These are phyloP conservation scores for Aurelia coerulea DNA, from an alignment of 30 jellyfish, hydroid and myxozoan genomes.

Conservation along the genomic window DNA sequence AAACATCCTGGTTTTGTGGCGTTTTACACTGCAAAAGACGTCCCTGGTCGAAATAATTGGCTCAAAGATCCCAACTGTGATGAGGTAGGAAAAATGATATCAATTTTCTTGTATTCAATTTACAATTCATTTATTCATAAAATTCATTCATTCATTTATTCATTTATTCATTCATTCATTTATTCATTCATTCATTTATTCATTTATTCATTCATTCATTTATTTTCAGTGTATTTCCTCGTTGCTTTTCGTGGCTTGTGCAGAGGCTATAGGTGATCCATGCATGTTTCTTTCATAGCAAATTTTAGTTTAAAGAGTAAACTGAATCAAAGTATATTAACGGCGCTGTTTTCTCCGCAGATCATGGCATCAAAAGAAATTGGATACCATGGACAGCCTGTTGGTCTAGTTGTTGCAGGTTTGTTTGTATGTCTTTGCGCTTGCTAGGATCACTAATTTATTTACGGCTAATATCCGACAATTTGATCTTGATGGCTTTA, in stretches of 20 bases:
- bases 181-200: too few relatives aligned
- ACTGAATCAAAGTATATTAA: too few relatives aligned
- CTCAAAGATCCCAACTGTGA: background rate
- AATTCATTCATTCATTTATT: too few relatives aligned
- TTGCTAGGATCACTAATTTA: background rate
- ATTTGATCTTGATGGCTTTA: too few relatives aligned
- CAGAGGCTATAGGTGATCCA: too few relatives aligned
- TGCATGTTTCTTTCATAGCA: too few relatives aligned
- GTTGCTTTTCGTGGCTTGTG: too few relatives aligned
- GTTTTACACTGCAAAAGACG: slow-evolving; percentile 31
- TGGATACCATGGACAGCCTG: slow-evolving; percentile 57
- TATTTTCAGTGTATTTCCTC: too few relatives aligned
- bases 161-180: too few relatives aligned
- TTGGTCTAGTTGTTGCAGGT: slow-evolving; percentile 60
- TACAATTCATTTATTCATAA: too few relatives aligned
- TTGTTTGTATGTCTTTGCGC: background rate
- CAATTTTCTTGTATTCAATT: background rate
- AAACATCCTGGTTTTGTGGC: slow-evolving; percentile 64
- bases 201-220: too few relatives aligned
- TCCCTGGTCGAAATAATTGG: slow-evolving; percentile 61
- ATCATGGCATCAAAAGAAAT: slow-evolving; percentile 35
- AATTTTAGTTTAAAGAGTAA: too few relatives aligned
- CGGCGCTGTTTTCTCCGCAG: background rate
- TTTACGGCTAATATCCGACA: background rate
- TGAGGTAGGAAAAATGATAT: background rate